Percentiles rank a stretch among this genome's conserved stretches.
These are phyloP conservation scores for Potamilus streckersoni DNA, from an alignment of 1,140 invertebrate genomes.

Conservation along the genomic window DNA sequence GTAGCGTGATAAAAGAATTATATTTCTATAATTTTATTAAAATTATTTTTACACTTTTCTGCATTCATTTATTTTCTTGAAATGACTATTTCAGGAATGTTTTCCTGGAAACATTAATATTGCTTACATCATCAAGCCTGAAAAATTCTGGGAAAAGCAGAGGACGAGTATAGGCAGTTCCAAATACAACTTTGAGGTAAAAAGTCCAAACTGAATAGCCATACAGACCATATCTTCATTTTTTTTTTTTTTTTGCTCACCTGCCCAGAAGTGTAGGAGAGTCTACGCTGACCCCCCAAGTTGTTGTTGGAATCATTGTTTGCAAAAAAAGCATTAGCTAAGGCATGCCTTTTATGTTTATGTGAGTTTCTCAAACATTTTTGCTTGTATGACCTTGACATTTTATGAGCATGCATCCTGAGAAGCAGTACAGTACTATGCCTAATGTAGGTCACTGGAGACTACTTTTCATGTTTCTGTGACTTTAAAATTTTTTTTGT, in stretches of 20 bases:
- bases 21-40: neutral
- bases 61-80: constrained; percentile 6
- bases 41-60: neutral
- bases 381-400: too few species aligned
- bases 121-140: constrained; percentile 97
- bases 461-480: too few species aligned
- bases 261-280: neutral
- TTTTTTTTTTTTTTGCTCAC: neutral
- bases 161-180: constrained; percentile 94
- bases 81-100: constrained; percentile 77
- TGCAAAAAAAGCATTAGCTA: too few species aligned
- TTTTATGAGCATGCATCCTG: too few species aligned
- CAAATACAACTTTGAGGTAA: constrained; percentile 99
- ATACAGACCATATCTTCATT: neutral
- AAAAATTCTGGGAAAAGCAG: constrained; percentile 99
- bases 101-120: constrained; percentile 78
- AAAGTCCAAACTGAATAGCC: constrained; percentile 10
- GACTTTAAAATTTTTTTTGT: too few species aligned
- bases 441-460: too few species aligned
- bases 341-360: too few species aligned
- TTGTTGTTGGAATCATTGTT: too few species aligned
- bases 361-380: too few species aligned
- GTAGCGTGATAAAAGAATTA: neutral
- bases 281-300: too few species aligned
- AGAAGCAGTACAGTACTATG: too few species aligned